A percentile compares a stretch with the other conserved stretches of the same genome.
These are phyloP conservation scores for Dryococelus australis DNA, from an alignment of 2,888 invertebrate genomes.

Conservation along the genomic window DNA sequence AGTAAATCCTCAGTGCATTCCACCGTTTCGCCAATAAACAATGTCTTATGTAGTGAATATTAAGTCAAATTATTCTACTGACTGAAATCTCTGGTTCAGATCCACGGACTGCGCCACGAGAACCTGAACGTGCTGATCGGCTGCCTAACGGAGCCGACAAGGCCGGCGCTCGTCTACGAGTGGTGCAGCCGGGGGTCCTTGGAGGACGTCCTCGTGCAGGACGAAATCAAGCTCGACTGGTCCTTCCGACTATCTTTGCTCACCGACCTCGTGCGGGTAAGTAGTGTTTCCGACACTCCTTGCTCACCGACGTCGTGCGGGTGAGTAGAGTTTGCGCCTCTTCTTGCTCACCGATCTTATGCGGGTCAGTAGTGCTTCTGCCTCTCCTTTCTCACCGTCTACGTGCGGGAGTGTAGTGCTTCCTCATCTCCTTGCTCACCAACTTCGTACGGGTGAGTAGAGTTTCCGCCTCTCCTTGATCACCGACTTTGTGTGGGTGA, in stretches of 20 bases:
- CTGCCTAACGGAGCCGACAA: conserved; percentile 77
- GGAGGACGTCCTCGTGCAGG: conserved; percentile 86
- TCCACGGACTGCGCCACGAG: conserved; percentile 89
- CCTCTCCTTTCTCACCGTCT: too few species aligned
- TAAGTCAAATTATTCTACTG: too few species aligned
- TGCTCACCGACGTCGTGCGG: conserved; percentile 90
- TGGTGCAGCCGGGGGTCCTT: conserved; percentile 88
- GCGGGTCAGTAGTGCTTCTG: conserved; percentile 79
- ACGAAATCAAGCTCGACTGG: conserved; percentile 94
- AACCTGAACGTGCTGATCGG: conserved; percentile 91
- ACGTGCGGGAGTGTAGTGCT: too few species aligned
- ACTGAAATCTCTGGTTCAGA: conserved; percentile 55
- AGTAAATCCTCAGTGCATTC: too few species aligned
- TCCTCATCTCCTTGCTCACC: conserved; percentile 89
- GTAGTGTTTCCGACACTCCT: conserved; percentile 91
- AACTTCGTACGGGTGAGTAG: conserved; percentile 89
- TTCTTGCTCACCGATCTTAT: conserved; percentile 93
- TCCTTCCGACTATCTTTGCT: conserved; percentile 91
- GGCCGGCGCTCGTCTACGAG: conserved; percentile 85
- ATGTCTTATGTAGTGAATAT: too few species aligned
- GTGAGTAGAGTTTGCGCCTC: conserved; percentile 87
- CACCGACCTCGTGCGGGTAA: conserved; percentile 88
- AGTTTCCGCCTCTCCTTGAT: conserved; percentile 91
- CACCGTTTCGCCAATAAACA: too few species aligned
- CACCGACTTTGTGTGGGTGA: conserved; percentile 88